Percentiles rank a stretch among this genome's conserved stretches.
Conservation (phyloP, 2,888 invertebrate species). For the Myathropa florea region DNA sequence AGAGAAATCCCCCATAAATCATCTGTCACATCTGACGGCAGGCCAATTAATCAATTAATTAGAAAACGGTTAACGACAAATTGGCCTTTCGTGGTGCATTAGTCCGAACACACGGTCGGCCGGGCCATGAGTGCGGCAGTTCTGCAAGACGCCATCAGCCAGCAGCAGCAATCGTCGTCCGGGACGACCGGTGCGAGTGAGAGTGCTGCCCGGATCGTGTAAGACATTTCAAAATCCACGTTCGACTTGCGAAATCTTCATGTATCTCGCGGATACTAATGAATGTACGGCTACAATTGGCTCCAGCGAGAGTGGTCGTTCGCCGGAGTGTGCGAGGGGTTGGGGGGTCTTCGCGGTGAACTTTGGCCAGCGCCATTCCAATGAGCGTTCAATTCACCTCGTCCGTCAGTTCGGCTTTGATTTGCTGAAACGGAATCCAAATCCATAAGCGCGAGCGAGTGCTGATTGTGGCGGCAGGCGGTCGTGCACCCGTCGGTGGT, state of each 20-base stretch:
- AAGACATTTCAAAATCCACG: constrained; percentile 55
- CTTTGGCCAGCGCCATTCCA: not conserved
- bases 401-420: not conserved
- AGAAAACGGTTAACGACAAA: constrained; percentile 64
- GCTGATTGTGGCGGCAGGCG: constrained; percentile 26
- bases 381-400: not conserved
- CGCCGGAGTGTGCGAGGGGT: not conserved
- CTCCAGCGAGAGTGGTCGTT: not conserved
- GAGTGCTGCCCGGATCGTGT: constrained; percentile 50
- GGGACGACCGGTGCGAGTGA: constrained; percentile 17
- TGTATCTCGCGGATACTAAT: constrained; percentile 50
- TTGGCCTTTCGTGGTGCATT: constrained; percentile 64
- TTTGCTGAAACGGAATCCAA: not conserved
- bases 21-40: constrained; percentile 51
- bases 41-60: constrained; percentile 66
- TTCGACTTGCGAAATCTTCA: constrained; percentile 50
- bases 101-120: constrained; percentile 41
- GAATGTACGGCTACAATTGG: constrained; percentile 35
- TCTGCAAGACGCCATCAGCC: no score
- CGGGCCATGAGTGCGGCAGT: constrained; percentile 49
- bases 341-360: not conserved
- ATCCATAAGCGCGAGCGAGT: constrained; percentile 45
- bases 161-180: not conserved
- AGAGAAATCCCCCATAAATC: constrained; percentile 54
- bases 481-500: not conserved